Conservation (phyloP, 2,113 vertebrate genomes). For the Aramus guarauna region DNA sequence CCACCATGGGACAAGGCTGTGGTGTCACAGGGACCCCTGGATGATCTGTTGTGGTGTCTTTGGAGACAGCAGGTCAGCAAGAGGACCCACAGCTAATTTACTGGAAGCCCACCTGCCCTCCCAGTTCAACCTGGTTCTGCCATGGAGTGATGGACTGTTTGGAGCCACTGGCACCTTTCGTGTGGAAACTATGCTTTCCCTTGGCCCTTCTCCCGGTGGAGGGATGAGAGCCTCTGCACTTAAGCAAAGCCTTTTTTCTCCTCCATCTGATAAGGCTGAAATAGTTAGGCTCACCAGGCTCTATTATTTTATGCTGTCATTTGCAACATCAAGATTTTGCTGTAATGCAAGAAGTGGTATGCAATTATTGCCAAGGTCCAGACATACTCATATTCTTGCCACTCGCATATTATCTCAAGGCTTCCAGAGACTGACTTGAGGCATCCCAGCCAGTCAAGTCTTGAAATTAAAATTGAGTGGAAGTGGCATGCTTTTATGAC, state of each 20-base stretch:
- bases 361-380: background rate
- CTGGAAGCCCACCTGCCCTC: background rate
- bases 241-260: background rate
- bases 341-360: background rate
- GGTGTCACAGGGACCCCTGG: background rate
- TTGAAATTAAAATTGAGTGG: background rate
- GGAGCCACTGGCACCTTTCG: background rate
- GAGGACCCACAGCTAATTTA: background rate
- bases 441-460: background rate
- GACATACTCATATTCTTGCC: background rate
- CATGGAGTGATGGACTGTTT: rapidly evolving
- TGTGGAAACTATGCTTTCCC: background rate
- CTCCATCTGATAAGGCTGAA: background rate
- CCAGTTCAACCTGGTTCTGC: background rate
- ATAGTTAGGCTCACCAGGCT: background rate
- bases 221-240: background rate
- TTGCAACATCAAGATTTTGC: background rate
- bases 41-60: background rate
- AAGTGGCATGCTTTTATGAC: background rate
- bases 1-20: rapidly evolving
- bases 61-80: background rate
- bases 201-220: background rate
- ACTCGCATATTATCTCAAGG: background rate
- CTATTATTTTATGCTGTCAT: background rate
- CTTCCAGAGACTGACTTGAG: background rate